phyloP scores from a whole-genome alignment of 2,113 vertebrate species.

The Phaethon lepturus region DNA sequence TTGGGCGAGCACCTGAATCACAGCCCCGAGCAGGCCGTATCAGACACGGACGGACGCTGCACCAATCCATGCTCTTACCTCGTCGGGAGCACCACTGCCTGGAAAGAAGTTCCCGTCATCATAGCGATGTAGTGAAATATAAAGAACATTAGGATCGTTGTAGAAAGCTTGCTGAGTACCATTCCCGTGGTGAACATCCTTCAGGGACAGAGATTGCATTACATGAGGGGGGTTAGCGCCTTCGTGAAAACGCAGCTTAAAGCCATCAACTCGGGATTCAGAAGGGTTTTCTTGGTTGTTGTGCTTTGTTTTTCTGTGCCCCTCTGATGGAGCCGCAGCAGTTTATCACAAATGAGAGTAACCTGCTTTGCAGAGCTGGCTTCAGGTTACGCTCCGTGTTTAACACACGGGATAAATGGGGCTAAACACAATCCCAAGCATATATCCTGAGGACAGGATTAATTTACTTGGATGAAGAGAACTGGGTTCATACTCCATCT shows the following conservation, averaged over 20 bases:
- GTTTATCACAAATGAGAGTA: background rate
- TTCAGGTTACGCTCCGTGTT: background rate
- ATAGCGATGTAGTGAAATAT: constrained; percentile 95
- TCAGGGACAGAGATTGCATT: background rate
- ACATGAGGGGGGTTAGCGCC: background rate
- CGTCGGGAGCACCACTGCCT: constrained; percentile 94
- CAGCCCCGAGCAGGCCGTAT: background rate
- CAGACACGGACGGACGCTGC: rapidly evolving
- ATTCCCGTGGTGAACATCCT: constrained; percentile 86
- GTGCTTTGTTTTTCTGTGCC: background rate
- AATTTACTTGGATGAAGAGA: background rate
- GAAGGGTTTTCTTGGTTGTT: background rate
- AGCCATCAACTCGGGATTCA: background rate
- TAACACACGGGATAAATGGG: background rate
- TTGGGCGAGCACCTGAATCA: background rate
- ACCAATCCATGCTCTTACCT: constrained; percentile 73
- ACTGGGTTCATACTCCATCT: background rate
- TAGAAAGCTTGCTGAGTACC: constrained; percentile 95
- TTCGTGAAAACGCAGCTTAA: background rate
- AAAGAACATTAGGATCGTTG: constrained; percentile 89
- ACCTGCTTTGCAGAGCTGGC: background rate
- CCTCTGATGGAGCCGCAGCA: background rate
- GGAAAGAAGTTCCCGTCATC: constrained; percentile 99
- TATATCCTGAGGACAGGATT: background rate
- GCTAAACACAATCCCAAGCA: background rate